Base-by-base conservation (phyloP, 2,113 vertebrate genomes). In the Tichodroma muraria region DNA sequence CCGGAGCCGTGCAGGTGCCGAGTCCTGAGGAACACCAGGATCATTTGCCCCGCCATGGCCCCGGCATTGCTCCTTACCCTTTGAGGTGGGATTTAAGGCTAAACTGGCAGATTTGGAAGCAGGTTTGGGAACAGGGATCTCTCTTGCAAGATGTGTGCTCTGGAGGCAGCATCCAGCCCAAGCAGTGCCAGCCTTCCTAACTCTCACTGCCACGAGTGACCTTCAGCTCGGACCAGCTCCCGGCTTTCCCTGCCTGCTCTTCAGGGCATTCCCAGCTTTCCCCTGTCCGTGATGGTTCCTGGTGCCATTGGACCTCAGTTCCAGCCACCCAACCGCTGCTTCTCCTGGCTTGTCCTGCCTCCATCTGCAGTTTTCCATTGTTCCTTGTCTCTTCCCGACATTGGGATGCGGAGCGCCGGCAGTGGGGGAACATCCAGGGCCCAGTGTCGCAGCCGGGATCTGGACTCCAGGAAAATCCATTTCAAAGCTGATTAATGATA, bases 11-110 rank as follows among this genome's bases (percentile, higher is more conserved):
- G 15, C 0, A 1, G 49, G 6, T 6, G 15, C 80, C 1, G 13
- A 11, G 14, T 25, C 20, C 37, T 1, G 47, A 3, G 69, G 15
- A 44, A 18, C 38, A 1, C 15, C 4, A 2, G 38, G 27, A 13
- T 56, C 3, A 0, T 38, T 31, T 37, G 18, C 33, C 8, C 57
- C 0, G 0, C 45, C 18, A 3, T 0, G 0, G 17, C 49, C 24
- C 45, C 16, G 37, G 25, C 28, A 0, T 20, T 4, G 1, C 75
- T 49, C 35, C 45, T 1, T 9, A 37, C 40, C 31, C 73, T 4
- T 1, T 2, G 7, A 8, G 47, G 21, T 38, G 77, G 70, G 52
- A 71, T 61, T 71, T 40, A 13, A 40, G 37, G 70, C 37, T 70
- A 17, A 85, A 76, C 2, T 4, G 13, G 47, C 38, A 57, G n/a